These are phyloP conservation scores for Alexandromys fortis DNA, from an alignment of 2,113 vertebrate genomes.

Conservation along the genomic window DNA sequence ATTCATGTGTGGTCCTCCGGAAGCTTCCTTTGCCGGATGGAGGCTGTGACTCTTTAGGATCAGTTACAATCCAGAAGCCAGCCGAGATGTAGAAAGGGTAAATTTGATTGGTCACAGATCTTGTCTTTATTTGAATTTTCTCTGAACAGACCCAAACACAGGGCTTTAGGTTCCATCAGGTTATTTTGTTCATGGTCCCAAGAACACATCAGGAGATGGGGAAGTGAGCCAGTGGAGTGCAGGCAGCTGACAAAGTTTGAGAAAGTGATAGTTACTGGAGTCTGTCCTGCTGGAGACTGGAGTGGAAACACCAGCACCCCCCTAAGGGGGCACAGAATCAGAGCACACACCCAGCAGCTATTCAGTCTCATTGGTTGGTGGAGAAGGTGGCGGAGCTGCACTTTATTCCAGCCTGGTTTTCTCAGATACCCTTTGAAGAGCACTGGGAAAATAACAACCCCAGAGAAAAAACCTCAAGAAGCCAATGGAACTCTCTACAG, in stretches of 20 bases:
- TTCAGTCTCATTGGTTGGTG: fast-evolving
- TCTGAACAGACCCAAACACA: neutral
- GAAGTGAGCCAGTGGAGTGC: neutral
- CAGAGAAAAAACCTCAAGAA: neutral
- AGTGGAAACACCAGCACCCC: neutral
- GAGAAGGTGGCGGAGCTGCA: neutral
- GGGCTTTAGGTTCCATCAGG: neutral
- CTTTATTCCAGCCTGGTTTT: neutral
- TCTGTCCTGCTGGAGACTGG: neutral
- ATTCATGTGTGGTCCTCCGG: neutral
- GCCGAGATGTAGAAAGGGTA: neutral
- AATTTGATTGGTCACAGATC: neutral
- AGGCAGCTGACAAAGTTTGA: neutral
- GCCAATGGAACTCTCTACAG: neutral
- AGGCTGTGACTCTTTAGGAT: neutral
- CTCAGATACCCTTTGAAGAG: neutral
- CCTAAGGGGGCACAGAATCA: neutral
- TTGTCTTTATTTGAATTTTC: neutral
- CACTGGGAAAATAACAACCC: neutral
- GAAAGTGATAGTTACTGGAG: too few relatives aligned
- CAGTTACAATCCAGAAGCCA: neutral
- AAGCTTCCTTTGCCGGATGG: neutral
- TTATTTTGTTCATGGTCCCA: conserved; percentile 9
- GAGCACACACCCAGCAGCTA: neutral
- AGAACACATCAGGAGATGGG: neutral